Evolutionary conservation across 2,888 invertebrate genomes (phyloP).

Genomic region (Nomada hirtipes): DNA sequence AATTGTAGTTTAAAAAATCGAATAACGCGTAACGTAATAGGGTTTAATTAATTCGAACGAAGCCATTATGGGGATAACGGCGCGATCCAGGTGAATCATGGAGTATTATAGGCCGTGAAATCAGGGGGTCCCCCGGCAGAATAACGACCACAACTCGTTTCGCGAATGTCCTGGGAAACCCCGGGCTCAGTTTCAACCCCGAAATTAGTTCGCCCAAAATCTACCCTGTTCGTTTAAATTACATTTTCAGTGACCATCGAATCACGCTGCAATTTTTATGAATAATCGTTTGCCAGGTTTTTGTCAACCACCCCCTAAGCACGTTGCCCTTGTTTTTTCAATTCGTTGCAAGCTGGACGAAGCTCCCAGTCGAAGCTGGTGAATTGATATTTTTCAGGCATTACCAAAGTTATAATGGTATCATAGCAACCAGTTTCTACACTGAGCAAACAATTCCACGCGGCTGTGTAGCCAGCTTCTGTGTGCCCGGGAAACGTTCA

Average conservation of each 20-base stretch:
- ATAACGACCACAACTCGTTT: neutral
- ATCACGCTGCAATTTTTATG: too few relatives aligned
- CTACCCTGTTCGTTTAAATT: too few relatives aligned
- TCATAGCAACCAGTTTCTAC: neutral
- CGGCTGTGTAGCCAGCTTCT: neutral
- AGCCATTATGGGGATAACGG: neutral
- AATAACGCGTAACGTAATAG: neutral
- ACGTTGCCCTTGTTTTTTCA: too few relatives aligned
- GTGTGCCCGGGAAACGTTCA: neutral
- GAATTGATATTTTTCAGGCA: too few relatives aligned
- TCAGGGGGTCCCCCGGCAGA: neutral
- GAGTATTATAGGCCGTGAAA: neutral
- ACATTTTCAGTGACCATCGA: too few relatives aligned
- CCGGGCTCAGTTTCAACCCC: too few relatives aligned
- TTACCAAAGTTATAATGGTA: too few relatives aligned
- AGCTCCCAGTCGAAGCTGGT: too few relatives aligned
- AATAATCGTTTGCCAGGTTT: too few relatives aligned
- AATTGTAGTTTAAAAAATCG: neutral
- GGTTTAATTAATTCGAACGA: conserved; percentile 12
- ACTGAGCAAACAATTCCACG: neutral
- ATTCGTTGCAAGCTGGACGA: too few relatives aligned
- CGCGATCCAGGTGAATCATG: neutral
- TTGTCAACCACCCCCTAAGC: too few relatives aligned
- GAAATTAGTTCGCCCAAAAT: too few relatives aligned
- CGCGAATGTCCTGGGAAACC: neutral